A percentile compares a stretch with the other conserved stretches of the same genome.
These are phyloP conservation scores for Hypocryptadius cinnamomeus DNA, from an alignment of 2,113 vertebrate genomes.

Conservation along the genomic window DNA sequence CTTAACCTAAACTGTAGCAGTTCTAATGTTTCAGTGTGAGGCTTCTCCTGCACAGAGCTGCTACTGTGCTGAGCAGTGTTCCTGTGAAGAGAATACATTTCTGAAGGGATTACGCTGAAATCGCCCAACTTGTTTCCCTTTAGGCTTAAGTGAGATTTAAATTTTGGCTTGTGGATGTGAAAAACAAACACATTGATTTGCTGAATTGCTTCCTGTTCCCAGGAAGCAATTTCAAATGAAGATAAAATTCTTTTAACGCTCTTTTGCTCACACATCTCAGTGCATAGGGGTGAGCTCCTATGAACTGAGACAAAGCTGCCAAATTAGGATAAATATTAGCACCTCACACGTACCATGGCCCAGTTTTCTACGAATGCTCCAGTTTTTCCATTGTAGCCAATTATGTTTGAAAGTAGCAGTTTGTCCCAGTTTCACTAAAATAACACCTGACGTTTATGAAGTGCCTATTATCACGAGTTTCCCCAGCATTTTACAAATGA, in stretches of 20 bases:
- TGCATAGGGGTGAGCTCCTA: background rate
- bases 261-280: background rate
- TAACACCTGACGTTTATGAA: constrained; percentile 1
- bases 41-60: constrained; percentile 14
- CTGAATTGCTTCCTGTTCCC: constrained; percentile 19
- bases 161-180: constrained; percentile 28
- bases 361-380: background rate
- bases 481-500: background rate
- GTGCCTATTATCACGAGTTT: constrained; percentile 18
- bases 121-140: constrained; percentile 35
- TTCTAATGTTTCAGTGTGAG: background rate
- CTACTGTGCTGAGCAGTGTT: constrained; percentile 1
- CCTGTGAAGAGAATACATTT: constrained; percentile 36
- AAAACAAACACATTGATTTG: background rate
- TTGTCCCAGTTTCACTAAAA: constrained; percentile 58
- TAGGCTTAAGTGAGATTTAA: constrained; percentile 45
- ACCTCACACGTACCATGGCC: background rate
- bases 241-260: background rate
- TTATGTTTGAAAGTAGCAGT: constrained; percentile 29
- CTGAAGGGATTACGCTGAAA: constrained; percentile 52
- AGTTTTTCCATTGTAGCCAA: constrained; percentile 43
- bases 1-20: background rate
- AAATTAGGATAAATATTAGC: constrained; percentile 23
- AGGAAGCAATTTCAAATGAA: background rate
- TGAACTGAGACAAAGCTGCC: background rate